Evolutionary conservation across 2,888 invertebrate genomes (phyloP).

Genomic region (Melipona beecheii): DNA sequence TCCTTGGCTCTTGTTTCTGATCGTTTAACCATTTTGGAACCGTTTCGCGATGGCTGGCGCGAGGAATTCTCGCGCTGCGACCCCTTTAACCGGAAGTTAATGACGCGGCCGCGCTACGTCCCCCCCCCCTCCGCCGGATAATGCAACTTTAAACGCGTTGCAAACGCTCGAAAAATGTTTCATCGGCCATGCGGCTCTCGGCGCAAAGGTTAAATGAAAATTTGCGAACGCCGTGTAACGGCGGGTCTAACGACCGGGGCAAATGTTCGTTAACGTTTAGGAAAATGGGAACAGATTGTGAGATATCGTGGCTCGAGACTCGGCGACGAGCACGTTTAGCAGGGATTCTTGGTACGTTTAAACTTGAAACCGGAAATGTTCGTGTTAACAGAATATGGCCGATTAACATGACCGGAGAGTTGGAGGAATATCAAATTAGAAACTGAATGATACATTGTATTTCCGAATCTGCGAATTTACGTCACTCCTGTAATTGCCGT

Average conservation of each 20-base stretch:
- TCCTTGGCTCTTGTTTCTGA: neutral
- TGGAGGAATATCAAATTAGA: too few relatives aligned
- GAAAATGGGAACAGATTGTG: neutral
- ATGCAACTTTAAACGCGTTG: constrained; percentile 35
- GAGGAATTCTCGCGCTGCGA: neutral
- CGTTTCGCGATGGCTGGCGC: neutral
- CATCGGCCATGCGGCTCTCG: neutral
- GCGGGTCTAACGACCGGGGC: neutral
- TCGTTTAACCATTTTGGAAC: constrained; percentile 7
- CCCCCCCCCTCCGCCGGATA: neutral
- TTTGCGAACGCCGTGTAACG: neutral
- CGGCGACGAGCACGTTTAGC: neutral
- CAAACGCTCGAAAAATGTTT: constrained; percentile 15
- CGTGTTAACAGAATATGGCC: neutral
- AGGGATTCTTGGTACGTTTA: neutral
- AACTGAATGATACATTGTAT: too few relatives aligned
- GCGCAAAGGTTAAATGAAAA: constrained; percentile 1
- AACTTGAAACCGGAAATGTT: too few relatives aligned
- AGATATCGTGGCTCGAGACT: neutral
- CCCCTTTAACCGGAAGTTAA: constrained; percentile 31
- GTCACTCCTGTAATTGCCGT: too few relatives aligned
- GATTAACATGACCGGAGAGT: too few relatives aligned
- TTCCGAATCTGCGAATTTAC: too few relatives aligned
- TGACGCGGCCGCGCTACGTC: neutral
- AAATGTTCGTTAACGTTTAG: constrained; percentile 10